phyloP scores from a whole-genome alignment of 2,113 vertebrate species.

The Rhinoderma darwinii region DNA sequence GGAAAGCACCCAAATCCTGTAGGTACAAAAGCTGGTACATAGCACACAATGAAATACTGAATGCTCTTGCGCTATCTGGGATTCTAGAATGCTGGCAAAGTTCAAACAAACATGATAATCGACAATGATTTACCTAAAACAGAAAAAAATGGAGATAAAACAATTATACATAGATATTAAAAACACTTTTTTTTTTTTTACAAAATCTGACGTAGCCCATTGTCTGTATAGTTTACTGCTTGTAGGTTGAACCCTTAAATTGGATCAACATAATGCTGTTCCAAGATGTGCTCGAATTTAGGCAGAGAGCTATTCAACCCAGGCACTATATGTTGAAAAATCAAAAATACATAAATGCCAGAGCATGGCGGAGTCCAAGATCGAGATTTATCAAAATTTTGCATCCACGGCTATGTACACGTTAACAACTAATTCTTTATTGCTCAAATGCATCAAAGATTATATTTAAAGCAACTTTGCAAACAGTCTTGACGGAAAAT shows the following conservation, averaged over 20 bases:
- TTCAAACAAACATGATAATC: not conserved
- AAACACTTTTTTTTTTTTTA: constrained; percentile 27
- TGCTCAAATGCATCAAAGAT: not conserved
- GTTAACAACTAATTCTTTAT: not conserved
- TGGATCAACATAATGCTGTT: not conserved
- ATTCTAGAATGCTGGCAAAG: constrained; percentile 69
- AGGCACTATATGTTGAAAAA: not conserved
- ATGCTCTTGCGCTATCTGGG: constrained; percentile 77
- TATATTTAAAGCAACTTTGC: not conserved
- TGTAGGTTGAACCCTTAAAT: not conserved
- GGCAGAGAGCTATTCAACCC: not conserved
- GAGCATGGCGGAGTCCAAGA: not conserved
- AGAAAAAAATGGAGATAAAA: not conserved
- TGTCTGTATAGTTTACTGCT: constrained; percentile 18
- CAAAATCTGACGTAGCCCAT: constrained; percentile 19
- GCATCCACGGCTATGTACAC: not conserved
- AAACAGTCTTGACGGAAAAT: not conserved
- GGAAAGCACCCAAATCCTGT: constrained; percentile 69
- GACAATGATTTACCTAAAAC: constrained; percentile 6
- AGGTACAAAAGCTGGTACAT: constrained; percentile 74
- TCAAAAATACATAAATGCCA: not conserved
- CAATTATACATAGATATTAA: constrained; percentile 25
- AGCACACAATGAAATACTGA: constrained; percentile 77
- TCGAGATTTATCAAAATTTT: not conserved
- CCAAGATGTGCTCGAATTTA: not conserved